Base-by-base conservation (phyloP, 2,888 invertebrate species). In the Autographa pulchrina region DNA sequence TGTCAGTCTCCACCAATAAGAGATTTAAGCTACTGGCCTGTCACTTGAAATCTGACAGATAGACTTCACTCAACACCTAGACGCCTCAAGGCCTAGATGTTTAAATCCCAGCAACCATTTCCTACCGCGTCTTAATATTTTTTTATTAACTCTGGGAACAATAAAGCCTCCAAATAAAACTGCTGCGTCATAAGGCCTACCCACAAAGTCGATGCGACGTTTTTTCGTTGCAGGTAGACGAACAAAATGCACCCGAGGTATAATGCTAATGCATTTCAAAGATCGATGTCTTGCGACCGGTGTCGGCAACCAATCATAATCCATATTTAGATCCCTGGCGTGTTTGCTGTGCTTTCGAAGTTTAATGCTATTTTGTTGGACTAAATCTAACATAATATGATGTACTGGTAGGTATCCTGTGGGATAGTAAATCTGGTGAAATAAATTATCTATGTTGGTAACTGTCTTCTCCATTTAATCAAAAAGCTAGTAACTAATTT, bases 191-290 rank as follows among this genome's bases (percentile, higher is more conserved):
- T 58, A 56, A 78, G 11, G 41, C 8, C 48, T 62, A 64, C 62
- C 56, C 32, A 67, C 73, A 63, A 62, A 74, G 72, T 56, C 11
- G 38, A 43, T 74, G 67, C 74, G 73, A 58, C 52, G 54, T 69
- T 82, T 84, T 82, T 80, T 69, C 65, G 63, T 72, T 77, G 83
- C 85, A 87, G 84, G 87, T 85, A 86, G 75, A 32, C 54, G 41
- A 72, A 20, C 64, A 66, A 71, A 78, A 85, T 65, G 67, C 76
- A 56, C 65, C 70, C 72, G 71, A 62, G 75, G 75, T 83, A 84
- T 76, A 48, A 58, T 63, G 78, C 81, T 87, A 87, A 87, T 85
- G 86, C 83, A 85, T 80, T 82, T 77, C 71, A 72, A 78, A 83
- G 85, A 86, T 86, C 83, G 86, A 85, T 85, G 83, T 73, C 69